A percentile compares a stretch with the other conserved stretches of the same genome.
These are phyloP conservation scores for Acanthisitta chloris DNA, from an alignment of 2,113 vertebrate genomes.

Conservation along the genomic window DNA sequence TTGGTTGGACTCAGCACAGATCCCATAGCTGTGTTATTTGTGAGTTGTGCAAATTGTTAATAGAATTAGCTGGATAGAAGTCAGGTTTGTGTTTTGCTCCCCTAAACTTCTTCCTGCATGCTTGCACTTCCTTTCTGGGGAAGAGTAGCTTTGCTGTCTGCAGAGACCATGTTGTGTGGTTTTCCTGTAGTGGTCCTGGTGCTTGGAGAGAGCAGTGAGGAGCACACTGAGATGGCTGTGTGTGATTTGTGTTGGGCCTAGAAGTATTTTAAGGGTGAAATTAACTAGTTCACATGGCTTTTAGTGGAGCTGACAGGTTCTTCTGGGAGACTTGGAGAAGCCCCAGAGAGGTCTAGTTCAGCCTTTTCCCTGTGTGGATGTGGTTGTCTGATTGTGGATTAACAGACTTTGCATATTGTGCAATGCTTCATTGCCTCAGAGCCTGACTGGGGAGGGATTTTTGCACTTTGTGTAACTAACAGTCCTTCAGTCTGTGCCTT, in stretches of 20 bases:
- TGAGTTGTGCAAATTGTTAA: not conserved
- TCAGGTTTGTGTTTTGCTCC: not conserved
- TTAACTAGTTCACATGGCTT: not conserved
- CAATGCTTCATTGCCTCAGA: not conserved
- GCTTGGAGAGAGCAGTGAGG: not conserved
- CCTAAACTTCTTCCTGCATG: not conserved
- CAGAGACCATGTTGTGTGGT: fast-evolving
- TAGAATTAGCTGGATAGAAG: not conserved
- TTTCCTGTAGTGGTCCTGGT: not conserved
- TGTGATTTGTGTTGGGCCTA: not conserved
- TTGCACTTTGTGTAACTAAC: not conserved
- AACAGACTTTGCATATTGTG: not conserved
- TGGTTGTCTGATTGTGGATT: not conserved
- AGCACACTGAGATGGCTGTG: not conserved
- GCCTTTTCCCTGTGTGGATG: not conserved
- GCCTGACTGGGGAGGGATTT: not conserved
- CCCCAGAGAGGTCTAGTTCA: not conserved
- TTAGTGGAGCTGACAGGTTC: not conserved
- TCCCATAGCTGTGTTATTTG: not conserved
- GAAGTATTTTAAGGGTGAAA: not conserved
- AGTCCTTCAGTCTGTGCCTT: fast-evolving
- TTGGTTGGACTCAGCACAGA: not conserved
- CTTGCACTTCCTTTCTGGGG: not conserved
- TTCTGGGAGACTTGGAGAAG: not conserved
- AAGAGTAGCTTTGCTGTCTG: not conserved